Conservation (phyloP, 2,113 vertebrate species). For the Antechinus flavipes region DNA sequence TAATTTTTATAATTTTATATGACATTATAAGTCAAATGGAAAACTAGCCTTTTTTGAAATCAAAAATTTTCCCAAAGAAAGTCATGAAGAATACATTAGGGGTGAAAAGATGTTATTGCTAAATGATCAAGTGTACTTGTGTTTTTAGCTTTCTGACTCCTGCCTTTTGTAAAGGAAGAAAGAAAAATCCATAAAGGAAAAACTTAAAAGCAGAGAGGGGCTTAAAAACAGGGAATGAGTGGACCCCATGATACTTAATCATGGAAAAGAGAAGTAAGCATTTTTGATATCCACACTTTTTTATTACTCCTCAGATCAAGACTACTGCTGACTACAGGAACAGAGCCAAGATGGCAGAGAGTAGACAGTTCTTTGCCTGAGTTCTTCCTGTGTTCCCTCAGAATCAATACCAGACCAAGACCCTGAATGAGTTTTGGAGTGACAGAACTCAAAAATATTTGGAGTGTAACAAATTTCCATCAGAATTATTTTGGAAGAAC, state of each 20-base stretch:
- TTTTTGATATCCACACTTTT: not conserved
- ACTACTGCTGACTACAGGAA: no score
- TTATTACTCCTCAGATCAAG: not conserved
- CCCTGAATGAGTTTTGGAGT: no score
- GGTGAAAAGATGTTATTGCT: not conserved
- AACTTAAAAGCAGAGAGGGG: not conserved
- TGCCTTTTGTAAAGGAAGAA: not conserved
- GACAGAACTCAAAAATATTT: no score
- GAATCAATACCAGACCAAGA: no score
- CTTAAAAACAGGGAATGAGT: not conserved
- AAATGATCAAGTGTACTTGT: no score
- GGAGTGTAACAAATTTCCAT: no score
- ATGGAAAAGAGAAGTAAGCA: not conserved
- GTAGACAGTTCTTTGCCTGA: no score
- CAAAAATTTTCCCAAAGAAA: not conserved
- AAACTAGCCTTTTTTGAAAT: not conserved
- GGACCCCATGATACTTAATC: not conserved
- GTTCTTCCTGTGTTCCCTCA: no score
- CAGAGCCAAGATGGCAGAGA: no score
- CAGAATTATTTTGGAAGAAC: no score
- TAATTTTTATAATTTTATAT: not conserved
- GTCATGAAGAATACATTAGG: not conserved
- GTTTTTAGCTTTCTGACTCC: not conserved
- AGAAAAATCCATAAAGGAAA: not conserved
- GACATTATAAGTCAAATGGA: not conserved